These are phyloP conservation scores for Campylomormyrus tamandua DNA, from an alignment of 2,113 vertebrate genomes.

Conservation along the genomic window DNA sequence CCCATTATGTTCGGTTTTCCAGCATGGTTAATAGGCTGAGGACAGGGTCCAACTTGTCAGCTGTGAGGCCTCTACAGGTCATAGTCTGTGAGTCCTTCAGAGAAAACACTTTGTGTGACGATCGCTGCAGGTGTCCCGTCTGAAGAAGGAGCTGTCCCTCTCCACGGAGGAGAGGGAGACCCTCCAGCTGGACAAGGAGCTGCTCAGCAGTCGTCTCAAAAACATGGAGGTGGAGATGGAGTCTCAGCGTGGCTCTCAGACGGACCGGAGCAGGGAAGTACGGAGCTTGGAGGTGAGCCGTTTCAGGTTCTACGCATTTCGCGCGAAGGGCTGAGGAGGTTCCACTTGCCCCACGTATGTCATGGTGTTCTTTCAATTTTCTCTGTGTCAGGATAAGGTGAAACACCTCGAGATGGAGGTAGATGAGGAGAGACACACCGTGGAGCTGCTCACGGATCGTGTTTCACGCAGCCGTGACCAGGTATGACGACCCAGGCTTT, in stretches of 20 bases:
- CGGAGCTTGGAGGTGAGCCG: constrained; percentile 74
- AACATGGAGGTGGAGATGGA: constrained; percentile 77
- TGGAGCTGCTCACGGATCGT: constrained; percentile 79
- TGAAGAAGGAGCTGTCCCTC: constrained; percentile 73
- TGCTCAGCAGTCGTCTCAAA: constrained; percentile 74
- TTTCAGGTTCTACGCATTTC: too few relatives aligned
- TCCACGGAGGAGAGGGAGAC: constrained; percentile 72
- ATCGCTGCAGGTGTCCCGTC: constrained; percentile 59
- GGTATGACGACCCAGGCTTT: constrained; percentile 39
- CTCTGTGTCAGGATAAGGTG: constrained; percentile 66
- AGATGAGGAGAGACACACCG: constrained; percentile 77
- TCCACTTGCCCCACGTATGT: neutral
- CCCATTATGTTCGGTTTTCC: neutral
- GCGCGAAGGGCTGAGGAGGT: neutral
- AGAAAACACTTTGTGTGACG: neutral
- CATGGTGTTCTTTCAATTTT: neutral
- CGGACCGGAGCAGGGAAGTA: constrained; percentile 70
- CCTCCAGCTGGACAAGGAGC: constrained; percentile 73
- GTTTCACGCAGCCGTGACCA: constrained; percentile 78
- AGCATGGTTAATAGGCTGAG: neutral
- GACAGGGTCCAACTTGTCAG: neutral
- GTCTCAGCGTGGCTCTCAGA: constrained; percentile 62
- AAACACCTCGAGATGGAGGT: constrained; percentile 76
- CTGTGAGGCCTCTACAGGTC: neutral
- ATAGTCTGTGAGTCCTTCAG: neutral